Evolutionary conservation across 30 jellyfish, hydroid and myxozoan genomes (phyloP).

Genomic region (Sanderia malayensis): DNA sequence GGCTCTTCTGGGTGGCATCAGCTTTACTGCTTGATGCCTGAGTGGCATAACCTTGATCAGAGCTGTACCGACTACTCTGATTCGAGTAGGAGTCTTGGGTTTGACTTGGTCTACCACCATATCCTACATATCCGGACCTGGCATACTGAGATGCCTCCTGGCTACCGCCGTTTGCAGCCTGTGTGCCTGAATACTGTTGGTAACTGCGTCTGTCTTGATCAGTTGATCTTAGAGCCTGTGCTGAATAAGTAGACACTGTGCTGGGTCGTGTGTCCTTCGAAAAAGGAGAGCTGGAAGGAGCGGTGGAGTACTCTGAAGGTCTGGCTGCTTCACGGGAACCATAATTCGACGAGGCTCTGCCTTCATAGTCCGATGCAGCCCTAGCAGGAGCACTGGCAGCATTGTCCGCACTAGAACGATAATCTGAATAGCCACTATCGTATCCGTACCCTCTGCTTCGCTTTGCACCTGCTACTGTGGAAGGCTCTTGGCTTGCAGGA

Average conservation of each 20-base stretch:
- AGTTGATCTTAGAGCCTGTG: neutral
- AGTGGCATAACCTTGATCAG: constrained; percentile 7
- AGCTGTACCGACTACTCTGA: constrained; percentile 14
- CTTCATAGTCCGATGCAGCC: constrained; percentile 1
- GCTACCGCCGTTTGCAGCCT: constrained; percentile 8
- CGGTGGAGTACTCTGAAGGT: neutral
- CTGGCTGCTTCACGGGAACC: neutral
- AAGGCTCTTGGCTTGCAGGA: constrained; percentile 2
- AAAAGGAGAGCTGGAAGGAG: neutral
- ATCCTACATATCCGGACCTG: neutral
- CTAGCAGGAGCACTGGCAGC: neutral
- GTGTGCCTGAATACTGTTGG: constrained; percentile 7
- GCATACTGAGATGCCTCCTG: neutral
- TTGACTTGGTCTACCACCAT: neutral
- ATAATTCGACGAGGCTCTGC: neutral
- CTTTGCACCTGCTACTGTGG: constrained; percentile 27
- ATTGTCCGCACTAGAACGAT: neutral
- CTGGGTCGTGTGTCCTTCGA: neutral
- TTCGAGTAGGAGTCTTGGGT: neutral
- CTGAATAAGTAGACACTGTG: neutral
- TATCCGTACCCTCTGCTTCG: constrained; percentile 6
- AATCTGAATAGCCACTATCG: constrained; percentile 29
- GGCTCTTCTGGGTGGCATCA: neutral
- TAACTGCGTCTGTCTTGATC: neutral
- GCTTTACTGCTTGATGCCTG: neutral